phyloP scores from a whole-genome alignment of 2,113 vertebrate genomes.

The Prochilodus magdalenae region DNA sequence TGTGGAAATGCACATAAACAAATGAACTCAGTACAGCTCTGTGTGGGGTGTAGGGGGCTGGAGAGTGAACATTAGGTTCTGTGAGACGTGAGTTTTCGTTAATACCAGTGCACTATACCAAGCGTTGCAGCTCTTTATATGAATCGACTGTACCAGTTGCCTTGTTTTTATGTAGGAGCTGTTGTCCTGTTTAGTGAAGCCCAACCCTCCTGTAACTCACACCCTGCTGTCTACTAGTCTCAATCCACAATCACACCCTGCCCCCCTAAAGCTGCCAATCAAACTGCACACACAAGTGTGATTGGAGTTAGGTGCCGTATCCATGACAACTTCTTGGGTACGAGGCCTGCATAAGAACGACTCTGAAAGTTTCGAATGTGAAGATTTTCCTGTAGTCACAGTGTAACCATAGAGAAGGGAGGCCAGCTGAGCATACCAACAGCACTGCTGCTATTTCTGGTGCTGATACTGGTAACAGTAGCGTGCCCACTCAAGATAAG shows the following conservation, averaged over 20 bases:
- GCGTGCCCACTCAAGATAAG: neutral
- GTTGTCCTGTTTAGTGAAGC: neutral
- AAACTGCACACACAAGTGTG: neutral
- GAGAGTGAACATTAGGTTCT: too few relatives aligned
- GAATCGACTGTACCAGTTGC: too few relatives aligned
- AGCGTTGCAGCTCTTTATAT: too few relatives aligned
- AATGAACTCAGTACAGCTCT: too few relatives aligned
- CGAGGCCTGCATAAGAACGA: neutral
- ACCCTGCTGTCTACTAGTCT: neutral
- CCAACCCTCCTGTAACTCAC: neutral
- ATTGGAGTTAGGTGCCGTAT: constrained; percentile 1
- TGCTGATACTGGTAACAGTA: neutral
- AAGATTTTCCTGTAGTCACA: neutral
- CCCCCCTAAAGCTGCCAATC: neutral
- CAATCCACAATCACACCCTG: neutral
- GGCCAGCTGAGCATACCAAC: neutral
- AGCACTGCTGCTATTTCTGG: neutral
- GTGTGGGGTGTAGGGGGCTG: too few relatives aligned
- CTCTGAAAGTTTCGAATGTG: neutral
- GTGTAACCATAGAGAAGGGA: constrained; percentile 8
- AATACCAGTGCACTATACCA: too few relatives aligned
- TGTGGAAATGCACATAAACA: too few relatives aligned
- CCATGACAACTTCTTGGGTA: constrained; percentile 20
- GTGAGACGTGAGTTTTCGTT: too few relatives aligned
- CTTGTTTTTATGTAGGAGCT: too few relatives aligned